Base-by-base conservation (phyloP, 2,888 invertebrate species). In the Acrobasis consociella region DNA sequence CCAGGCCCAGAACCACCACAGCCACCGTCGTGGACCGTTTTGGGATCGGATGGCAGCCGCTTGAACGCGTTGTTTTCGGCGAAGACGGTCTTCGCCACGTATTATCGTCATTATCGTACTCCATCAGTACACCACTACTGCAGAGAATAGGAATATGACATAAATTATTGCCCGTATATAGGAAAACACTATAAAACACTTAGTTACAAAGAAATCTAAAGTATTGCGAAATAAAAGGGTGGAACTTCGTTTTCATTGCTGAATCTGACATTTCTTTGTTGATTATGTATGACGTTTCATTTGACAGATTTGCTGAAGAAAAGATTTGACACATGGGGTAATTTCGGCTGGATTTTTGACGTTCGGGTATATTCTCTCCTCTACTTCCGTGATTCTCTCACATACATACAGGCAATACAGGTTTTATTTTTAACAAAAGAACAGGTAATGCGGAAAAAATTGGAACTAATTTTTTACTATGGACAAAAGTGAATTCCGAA, bases 51-150 rank as follows among this genome's bases (percentile, higher is more conserved):
- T 83, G 78, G 69, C 92, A 92, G 22, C n/a, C n/a, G n/a, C 77
- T 74, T 9, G 76, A 69, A 15, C 73, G 70, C 9, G 81, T 72
- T 3, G 69, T 67, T 69, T 89, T 89, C 1, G 82, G 74, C 16
- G 77, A 73, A 16, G 83, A 83, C 10, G 83, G 82, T 46, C 86
- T 77, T 49, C 86, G 86, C 92, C 92, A 92, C 9, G 82, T 90
- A 69, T 87, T 77, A 22, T 90, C 89, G 63, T 89, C 87, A 51
- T 86, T 89, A 65, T 92, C 89, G 66, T 86, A 92, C 70, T 91
- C 91, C 91, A 92, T 60, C 52, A 9, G 8, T 37, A 39, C n/a
- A 13, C 11, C 46, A 46, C 2, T n/a, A 2, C 46, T 13, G n/a
- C 46, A 5, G n/a, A 46, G 46, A 46, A 1, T n/a, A 13, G 2